phyloP scores from a whole-genome alignment of 2,888 invertebrate species.

The Notocelia uddmanniana region DNA sequence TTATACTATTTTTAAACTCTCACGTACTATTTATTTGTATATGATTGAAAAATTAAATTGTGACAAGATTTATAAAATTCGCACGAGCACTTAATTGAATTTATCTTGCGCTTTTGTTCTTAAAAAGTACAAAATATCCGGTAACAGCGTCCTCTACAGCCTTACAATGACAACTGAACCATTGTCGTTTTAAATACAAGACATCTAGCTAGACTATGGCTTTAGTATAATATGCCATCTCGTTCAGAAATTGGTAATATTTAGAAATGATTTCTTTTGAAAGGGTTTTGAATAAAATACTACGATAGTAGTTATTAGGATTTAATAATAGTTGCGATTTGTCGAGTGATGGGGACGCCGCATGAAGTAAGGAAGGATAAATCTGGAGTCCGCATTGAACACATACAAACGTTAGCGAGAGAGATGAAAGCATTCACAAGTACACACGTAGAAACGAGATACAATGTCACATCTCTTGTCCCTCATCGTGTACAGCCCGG shows the following conservation, averaged over 20 bases:
- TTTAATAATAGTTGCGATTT: too few species aligned
- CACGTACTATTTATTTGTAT: neutral
- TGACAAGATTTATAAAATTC: constrained; percentile 3
- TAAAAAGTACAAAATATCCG: constrained; percentile 37
- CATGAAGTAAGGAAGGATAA: too few species aligned
- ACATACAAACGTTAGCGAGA: too few species aligned
- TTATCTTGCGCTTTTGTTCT: constrained; percentile 5
- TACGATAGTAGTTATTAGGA: too few species aligned
- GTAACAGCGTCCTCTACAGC: constrained; percentile 36
- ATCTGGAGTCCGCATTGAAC: too few species aligned
- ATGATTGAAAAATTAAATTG: constrained; percentile 5
- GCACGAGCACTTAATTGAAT: constrained; percentile 11
- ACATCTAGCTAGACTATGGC: constrained; percentile 4
- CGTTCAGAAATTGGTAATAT: constrained; percentile 22
- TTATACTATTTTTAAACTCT: constrained; percentile 14
- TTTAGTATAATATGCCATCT: constrained; percentile 10
- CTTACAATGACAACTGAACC: constrained; percentile 22
- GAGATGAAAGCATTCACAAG: too few species aligned
- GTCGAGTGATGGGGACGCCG: too few species aligned
- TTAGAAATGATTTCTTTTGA: neutral
- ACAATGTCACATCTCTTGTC: too few species aligned
- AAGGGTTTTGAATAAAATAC: too few species aligned
- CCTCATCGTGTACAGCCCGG: too few species aligned
- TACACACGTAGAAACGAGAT: too few species aligned
- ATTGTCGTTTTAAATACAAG: constrained; percentile 29